phyloP scores from a whole-genome alignment of 1,140 invertebrate species.

The Tachypleus tridentatus region DNA sequence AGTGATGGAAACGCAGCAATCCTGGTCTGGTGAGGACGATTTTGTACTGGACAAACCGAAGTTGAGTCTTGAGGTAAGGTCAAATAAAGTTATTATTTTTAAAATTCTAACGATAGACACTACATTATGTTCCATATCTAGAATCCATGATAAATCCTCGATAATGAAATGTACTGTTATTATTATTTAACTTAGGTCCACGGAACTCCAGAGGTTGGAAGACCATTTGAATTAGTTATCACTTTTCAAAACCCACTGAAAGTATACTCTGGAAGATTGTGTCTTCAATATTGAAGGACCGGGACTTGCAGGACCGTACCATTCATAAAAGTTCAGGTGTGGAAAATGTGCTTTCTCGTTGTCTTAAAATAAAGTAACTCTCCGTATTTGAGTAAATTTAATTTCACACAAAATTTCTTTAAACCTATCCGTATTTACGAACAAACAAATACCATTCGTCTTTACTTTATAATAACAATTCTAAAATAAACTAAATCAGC shows the following conservation, averaged over 20 bases:
- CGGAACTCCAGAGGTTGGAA: conserved; percentile 33
- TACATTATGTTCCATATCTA: no score
- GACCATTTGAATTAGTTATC: conserved; percentile 50
- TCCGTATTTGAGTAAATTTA: no score
- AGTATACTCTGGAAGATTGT: conserved; percentile 53
- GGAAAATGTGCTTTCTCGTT: no score
- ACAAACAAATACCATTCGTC: no score
- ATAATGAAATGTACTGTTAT: not conserved
- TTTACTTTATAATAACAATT: no score
- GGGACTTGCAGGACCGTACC: conserved; percentile 48
- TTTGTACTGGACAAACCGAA: conserved; percentile 69
- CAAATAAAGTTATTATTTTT: not conserved
- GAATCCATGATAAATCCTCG: not conserved
- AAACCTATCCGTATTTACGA: no score
- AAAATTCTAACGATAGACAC: no score
- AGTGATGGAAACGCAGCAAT: conserved; percentile 68
- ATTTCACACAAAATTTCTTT: no score
- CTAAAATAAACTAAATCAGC: no score
- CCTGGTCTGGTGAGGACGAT: conserved; percentile 81
- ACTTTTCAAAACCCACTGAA: conserved; percentile 69
- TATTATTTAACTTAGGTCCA: conserved; percentile 6
- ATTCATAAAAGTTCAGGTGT: conserved; percentile 37
- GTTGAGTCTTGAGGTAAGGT: conserved; percentile 40
- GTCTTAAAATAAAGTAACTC: no score
- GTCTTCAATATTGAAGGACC: conserved; percentile 64